Evolutionary conservation across 1,140 invertebrate species (phyloP).

Genomic region (Hydropsyche tenuis): DNA sequence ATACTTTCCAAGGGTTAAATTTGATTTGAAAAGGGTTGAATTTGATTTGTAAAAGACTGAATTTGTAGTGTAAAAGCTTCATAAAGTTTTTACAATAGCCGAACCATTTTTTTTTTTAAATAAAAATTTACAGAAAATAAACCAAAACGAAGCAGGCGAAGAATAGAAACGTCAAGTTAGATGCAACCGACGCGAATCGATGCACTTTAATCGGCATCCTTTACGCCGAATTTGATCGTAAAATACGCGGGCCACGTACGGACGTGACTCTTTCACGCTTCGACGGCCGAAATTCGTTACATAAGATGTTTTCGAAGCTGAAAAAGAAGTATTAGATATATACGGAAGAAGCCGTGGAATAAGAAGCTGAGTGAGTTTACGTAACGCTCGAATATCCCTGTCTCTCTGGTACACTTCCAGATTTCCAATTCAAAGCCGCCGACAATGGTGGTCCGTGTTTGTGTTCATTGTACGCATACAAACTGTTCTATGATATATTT

Average conservation of each 20-base stretch:
- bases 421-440: constrained; percentile 11
- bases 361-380: background rate
- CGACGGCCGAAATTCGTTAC: constrained; percentile 5
- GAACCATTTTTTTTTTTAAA: no score
- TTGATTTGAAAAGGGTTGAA: no score
- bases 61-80: no score
- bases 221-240: constrained; percentile 2
- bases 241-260: background rate
- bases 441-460: constrained; percentile 4
- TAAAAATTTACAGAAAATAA: no score
- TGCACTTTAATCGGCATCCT: constrained; percentile 8
- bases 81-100: no score
- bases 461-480: no score
- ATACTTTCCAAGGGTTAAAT: no score
- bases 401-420: background rate
- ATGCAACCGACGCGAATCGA: background rate
- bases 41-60: no score
- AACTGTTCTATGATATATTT: no score
- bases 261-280: background rate
- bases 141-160: no score
- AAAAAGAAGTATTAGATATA: background rate
- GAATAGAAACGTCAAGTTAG: no score
- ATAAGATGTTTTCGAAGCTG: constrained; percentile 13
- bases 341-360: no score
- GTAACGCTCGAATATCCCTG: background rate